These are phyloP conservation scores for Perca fluviatilis DNA, from an alignment of 2,113 vertebrate genomes.

Conservation along the genomic window DNA sequence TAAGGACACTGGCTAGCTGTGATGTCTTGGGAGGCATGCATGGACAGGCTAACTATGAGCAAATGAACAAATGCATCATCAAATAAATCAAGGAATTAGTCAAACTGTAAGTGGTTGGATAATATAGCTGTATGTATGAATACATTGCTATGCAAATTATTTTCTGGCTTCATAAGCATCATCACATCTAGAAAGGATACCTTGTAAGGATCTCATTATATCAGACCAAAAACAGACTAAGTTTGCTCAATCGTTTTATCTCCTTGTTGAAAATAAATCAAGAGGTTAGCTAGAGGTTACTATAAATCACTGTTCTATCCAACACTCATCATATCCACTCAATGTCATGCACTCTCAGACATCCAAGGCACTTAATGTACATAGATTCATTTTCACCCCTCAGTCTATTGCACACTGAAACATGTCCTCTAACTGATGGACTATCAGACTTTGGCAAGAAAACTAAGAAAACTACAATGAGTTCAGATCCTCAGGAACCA, in stretches of 20 bases:
- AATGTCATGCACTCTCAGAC: slow-evolving; percentile 34
- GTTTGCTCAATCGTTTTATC: slow-evolving; percentile 21
- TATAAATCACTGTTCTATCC: slow-evolving; percentile 23
- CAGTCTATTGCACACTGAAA: slow-evolving; percentile 2
- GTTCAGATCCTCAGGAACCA: slow-evolving; percentile 11
- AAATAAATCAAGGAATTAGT: slow-evolving; percentile 17
- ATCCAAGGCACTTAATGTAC: slow-evolving; percentile 22
- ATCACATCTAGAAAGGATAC: slow-evolving; percentile 10
- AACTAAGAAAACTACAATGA: not conserved
- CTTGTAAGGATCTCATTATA: slow-evolving; percentile 18
- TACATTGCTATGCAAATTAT: slow-evolving; percentile 22
- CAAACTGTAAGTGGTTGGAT: slow-evolving; percentile 20
- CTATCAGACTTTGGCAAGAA: slow-evolving; percentile 29
- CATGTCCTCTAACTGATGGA: slow-evolving; percentile 25
- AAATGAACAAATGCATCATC: not conserved
- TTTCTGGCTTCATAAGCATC: slow-evolving; percentile 11
- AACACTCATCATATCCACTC: slow-evolving; percentile 28
- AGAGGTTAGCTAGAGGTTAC: slow-evolving; percentile 44
- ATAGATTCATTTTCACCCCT: slow-evolving; percentile 10
- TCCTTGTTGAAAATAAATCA: slow-evolving; percentile 54
- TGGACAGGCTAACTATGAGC: slow-evolving; percentile 15
- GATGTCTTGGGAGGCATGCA: not conserved
- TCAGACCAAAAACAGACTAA: slow-evolving; percentile 3
- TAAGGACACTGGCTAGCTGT: not conserved
- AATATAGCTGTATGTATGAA: slow-evolving; percentile 21